A percentile compares a stretch with the other conserved stretches of the same genome.
phyloP scores from a whole-genome alignment of 2,113 vertebrate genomes.

The Taurulus bubalis region DNA sequence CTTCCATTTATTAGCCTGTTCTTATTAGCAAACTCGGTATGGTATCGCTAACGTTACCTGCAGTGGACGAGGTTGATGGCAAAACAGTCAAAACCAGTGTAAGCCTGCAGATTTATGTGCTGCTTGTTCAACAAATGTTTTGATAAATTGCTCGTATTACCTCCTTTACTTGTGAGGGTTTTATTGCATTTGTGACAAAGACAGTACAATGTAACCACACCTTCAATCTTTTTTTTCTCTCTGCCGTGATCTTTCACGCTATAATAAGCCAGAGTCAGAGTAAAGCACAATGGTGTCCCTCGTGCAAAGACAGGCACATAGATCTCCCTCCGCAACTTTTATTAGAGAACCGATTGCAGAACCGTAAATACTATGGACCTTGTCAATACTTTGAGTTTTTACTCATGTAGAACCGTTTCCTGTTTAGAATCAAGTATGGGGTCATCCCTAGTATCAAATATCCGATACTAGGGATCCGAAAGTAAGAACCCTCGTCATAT shows the following conservation, averaged over 20 bases:
- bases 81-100: too few relatives aligned
- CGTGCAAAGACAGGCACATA: background rate
- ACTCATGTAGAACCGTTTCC: background rate
- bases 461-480: too few relatives aligned
- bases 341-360: background rate
- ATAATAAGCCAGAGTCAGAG: background rate
- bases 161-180: too few relatives aligned
- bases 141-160: too few relatives aligned
- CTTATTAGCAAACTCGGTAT: background rate
- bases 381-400: background rate
- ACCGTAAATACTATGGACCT: background rate
- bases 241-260: too few relatives aligned
- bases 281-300: background rate
- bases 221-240: background rate
- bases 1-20: background rate
- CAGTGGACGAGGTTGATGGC: too few relatives aligned
- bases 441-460: background rate
- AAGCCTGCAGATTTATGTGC: too few relatives aligned
- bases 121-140: too few relatives aligned
- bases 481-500: background rate
- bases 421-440: too few relatives aligned
- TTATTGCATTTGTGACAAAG: too few relatives aligned
- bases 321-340: background rate
- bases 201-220: too few relatives aligned
- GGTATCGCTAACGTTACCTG: too few relatives aligned